These are phyloP conservation scores for Urophycis tenuis DNA, from an alignment of 2,797 vertebrate species.

Conservation along the genomic window DNA sequence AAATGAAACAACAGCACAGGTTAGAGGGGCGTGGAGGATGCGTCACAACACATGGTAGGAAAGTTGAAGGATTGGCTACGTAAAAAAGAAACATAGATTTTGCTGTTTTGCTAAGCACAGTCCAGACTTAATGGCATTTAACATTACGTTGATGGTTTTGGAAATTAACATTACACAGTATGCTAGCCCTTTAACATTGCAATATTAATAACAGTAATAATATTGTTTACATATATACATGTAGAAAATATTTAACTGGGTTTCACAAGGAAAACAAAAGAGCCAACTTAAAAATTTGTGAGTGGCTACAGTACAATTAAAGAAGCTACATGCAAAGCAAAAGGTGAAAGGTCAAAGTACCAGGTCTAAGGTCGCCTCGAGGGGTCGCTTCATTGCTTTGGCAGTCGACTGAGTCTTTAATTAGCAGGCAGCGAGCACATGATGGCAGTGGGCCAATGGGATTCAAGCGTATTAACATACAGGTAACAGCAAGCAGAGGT, in stretches of 20 bases:
- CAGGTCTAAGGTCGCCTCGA: conserved; percentile 89
- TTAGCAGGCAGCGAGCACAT: conserved; percentile 99
- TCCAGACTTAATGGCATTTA: conserved; percentile 50
- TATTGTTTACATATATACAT: conserved; percentile 23
- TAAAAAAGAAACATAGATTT: conserved; percentile 19
- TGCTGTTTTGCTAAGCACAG: conserved; percentile 56
- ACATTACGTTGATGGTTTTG: conserved; percentile 40
- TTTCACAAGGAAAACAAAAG: conserved; percentile 65
- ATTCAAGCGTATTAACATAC: conserved; percentile 99
- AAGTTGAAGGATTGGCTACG: conserved; percentile 21
- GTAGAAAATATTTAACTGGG: conserved; percentile 42
- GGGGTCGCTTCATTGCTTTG: conserved; percentile 99
- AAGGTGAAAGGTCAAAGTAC: conserved; percentile 99
- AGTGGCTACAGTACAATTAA: conserved; percentile 91
- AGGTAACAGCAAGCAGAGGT: conserved; percentile 99
- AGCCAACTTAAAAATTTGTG: conserved; percentile 79
- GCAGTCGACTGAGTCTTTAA: conserved; percentile 99
- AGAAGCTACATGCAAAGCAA: conserved; percentile 99
- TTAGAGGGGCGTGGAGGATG: conserved; percentile 29
- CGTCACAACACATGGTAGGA: conserved; percentile 24
- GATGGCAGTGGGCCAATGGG: conserved; percentile 99
- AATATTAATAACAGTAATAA: conserved; percentile 37
- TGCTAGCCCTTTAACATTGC: conserved; percentile 37
- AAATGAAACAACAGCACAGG: not conserved
- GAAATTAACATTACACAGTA: conserved; percentile 39